phyloP scores from a whole-genome alignment of 30 jellyfish, hydroid and myxozoan genomes.

The Chrysaora quinquecirrha region DNA sequence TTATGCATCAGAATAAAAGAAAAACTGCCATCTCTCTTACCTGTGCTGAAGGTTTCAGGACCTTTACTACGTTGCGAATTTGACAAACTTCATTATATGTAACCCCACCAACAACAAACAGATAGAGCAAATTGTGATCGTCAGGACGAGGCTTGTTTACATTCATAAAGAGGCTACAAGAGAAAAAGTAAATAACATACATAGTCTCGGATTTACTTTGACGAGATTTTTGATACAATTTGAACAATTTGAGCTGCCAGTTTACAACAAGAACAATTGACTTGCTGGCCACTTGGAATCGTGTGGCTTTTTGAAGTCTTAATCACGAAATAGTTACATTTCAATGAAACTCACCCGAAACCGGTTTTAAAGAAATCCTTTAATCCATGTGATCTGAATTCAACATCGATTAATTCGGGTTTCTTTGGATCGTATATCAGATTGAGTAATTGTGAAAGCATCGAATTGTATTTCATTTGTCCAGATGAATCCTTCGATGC shows the following conservation, averaged over 20 bases:
- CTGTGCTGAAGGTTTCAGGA: slow-evolving; percentile 73
- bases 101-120: slow-evolving; percentile 91
- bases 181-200: no score
- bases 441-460: slow-evolving; percentile 56
- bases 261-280: no score
- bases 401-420: slow-evolving; percentile 81
- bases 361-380: slow-evolving; percentile 91
- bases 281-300: no score
- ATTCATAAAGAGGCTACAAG: slow-evolving; percentile 83
- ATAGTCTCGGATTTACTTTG: no score
- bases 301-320: no score
- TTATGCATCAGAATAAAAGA: no score
- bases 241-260: no score
- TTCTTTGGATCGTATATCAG: slow-evolving; percentile 64
- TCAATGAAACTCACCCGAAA: slow-evolving; percentile 68
- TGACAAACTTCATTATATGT: slow-evolving; percentile 76
- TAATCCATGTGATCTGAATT: slow-evolving; percentile 90
- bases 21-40: slow-evolving; percentile 24
- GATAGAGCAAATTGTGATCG: slow-evolving; percentile 67
- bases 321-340: background rate
- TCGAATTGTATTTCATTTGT: background rate
- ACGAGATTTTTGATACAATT: no score
- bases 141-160: slow-evolving; percentile 97
- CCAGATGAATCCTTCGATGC: background rate
- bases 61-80: slow-evolving; percentile 54